A percentile compares a stretch with the other conserved stretches of the same genome.
Conservation (phyloP, 1,140 invertebrate genomes). For the Pinna nobilis region DNA sequence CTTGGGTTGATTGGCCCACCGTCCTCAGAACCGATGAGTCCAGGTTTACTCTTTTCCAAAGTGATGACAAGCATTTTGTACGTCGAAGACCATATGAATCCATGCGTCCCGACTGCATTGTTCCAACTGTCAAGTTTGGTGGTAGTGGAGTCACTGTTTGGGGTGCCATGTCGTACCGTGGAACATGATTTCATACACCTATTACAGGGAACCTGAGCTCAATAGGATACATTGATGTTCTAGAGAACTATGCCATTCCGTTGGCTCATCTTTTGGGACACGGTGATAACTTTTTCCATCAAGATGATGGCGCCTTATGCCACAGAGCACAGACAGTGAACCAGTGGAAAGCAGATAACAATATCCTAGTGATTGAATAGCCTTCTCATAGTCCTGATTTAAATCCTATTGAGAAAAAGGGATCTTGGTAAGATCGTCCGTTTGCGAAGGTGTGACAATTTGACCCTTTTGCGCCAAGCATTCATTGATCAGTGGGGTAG, state of each 20-base stretch:
- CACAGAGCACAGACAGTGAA: not conserved
- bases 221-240: conserved; percentile 12
- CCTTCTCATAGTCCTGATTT: not conserved
- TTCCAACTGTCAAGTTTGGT: too few species aligned
- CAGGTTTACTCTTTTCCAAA: conserved; percentile 8
- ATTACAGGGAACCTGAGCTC: not conserved
- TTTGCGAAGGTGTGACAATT: not conserved
- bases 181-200: not conserved
- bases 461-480: not conserved
- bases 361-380: not conserved
- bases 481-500: too few species aligned
- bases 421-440: not conserved
- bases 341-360: conserved; percentile 15
- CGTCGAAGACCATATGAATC: too few species aligned
- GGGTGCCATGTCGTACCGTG: not conserved
- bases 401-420: conserved; percentile 1
- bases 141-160: too few species aligned
- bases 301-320: conserved; percentile 12
- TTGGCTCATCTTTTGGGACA: conserved; percentile 15
- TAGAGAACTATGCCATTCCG: conserved; percentile 11
- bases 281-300: conserved; percentile 7
- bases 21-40: conserved; percentile 4
- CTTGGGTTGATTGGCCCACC: not conserved
- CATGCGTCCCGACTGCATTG: not conserved
- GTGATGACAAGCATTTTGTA: too few species aligned